Conservation (phyloP, 1,140 invertebrate species). For the Bradynema listronoti region DNA sequence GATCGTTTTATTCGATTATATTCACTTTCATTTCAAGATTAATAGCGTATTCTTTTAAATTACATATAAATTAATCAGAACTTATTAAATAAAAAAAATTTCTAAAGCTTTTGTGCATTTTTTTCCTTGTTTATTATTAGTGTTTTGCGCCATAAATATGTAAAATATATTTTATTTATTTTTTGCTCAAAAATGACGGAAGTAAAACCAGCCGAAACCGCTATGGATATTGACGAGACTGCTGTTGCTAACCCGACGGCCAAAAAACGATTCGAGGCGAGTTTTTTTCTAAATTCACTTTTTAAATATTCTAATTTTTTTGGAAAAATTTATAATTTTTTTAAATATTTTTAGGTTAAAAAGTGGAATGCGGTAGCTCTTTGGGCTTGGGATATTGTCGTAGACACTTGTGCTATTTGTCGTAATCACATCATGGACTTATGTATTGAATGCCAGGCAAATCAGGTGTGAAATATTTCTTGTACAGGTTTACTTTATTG, state of each 20-base stretch:
- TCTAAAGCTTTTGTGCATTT: no score
- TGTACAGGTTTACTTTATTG: no score
- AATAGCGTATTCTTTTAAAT: no score
- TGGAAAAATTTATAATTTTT: background rate
- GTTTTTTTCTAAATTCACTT: conserved; percentile 20
- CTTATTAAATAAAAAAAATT: no score
- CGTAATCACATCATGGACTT: conserved; percentile 99
- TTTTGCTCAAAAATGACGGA: no score
- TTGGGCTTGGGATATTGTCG: conserved; percentile 87
- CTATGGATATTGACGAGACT: conserved; percentile 34
- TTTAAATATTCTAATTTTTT: background rate
- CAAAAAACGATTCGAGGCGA: conserved; percentile 29
- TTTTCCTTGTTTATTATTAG: no score
- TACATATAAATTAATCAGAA: no score
- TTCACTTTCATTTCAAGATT: no score
- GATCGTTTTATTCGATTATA: no score
- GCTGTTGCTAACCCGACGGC: background rate
- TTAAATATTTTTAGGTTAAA: conserved; percentile 40
- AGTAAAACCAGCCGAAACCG: no score
- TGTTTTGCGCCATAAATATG: no score
- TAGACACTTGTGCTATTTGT: conserved; percentile 99
- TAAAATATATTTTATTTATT: no score
- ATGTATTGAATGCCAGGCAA: conserved; percentile 98
- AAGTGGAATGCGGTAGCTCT: conserved; percentile 64
- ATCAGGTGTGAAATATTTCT: conserved; percentile 75